phyloP scores from a whole-genome alignment of 2,888 invertebrate species.

The Agonopterix alstromeriana region DNA sequence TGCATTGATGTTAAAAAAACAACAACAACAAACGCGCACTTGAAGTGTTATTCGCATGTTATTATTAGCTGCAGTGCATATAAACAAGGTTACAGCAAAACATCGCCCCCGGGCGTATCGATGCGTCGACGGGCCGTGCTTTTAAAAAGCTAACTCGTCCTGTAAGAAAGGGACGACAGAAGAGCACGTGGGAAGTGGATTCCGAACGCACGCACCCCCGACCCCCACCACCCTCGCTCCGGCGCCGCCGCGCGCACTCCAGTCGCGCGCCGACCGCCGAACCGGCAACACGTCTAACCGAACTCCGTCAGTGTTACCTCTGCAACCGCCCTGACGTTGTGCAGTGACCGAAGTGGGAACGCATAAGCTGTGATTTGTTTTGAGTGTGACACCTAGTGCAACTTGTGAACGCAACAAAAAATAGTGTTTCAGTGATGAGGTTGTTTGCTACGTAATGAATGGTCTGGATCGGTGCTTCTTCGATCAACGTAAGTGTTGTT shows the following conservation, averaged over 20 bases:
- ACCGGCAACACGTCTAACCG: slow-evolving; percentile 43
- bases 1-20: slow-evolving; percentile 34
- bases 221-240: slow-evolving; percentile 27
- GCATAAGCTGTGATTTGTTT: slow-evolving; percentile 68
- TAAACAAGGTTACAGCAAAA: slow-evolving; percentile 68
- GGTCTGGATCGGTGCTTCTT: slow-evolving; percentile 76
- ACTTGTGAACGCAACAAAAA: slow-evolving; percentile 55
- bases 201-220: slow-evolving; percentile 69
- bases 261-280: slow-evolving; percentile 73
- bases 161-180: slow-evolving; percentile 65
- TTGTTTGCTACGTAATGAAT: slow-evolving; percentile 71
- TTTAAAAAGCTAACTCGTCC: slow-evolving; percentile 73
- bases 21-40: slow-evolving; percentile 49
- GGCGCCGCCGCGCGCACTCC: slow-evolving; percentile 57
- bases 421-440: slow-evolving; percentile 69
- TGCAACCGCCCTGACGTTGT: slow-evolving; percentile 59
- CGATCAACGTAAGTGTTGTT: slow-evolving; percentile 74
- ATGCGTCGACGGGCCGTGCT: slow-evolving; percentile 63
- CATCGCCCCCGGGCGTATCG: slow-evolving; percentile 65
- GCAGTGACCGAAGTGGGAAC: slow-evolving; percentile 64
- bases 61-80: slow-evolving; percentile 72
- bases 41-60: slow-evolving; percentile 59
- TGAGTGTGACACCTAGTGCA: slow-evolving; percentile 60
- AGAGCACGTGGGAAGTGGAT: slow-evolving; percentile 74
- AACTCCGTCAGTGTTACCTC: slow-evolving; percentile 27